A percentile compares a stretch with the other conserved stretches of the same genome.
These are phyloP conservation scores for Botrylloides violaceus DNA, from an alignment of 23 tunicate genomes.

Conservation along the genomic window DNA sequence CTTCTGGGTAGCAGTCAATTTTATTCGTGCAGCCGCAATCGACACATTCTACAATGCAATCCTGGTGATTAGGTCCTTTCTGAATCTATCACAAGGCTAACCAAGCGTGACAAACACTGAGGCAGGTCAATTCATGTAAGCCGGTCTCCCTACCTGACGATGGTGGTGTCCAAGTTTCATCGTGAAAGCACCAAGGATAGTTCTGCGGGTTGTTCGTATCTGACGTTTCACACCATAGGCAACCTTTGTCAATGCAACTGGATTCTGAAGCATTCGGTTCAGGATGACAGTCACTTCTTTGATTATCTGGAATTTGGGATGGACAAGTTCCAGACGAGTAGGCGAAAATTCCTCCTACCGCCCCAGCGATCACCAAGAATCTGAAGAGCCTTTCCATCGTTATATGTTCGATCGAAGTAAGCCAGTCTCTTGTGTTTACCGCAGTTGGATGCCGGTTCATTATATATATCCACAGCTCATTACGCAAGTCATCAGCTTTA, in stretches of 20 bases:
- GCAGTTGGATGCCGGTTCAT: too few species aligned
- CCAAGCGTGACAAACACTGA: too few species aligned
- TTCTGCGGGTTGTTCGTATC: conserved; percentile 60
- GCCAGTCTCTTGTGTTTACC: too few species aligned
- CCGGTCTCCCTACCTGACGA: not conserved
- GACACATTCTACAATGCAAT: conserved; percentile 42
- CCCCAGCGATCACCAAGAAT: not conserved
- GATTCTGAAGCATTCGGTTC: conserved; percentile 53
- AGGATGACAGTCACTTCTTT: conserved; percentile 69
- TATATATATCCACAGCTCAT: too few species aligned
- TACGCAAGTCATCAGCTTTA: too few species aligned
- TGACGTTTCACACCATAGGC: conserved; percentile 86
- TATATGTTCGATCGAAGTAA: too few species aligned
- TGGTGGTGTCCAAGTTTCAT: conserved; percentile 19
- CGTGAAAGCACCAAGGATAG: conserved; percentile 92
- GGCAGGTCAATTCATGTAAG: too few species aligned
- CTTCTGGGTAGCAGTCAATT: conserved; percentile 84
- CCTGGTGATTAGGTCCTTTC: too few species aligned
- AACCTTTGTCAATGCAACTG: conserved; percentile 57
- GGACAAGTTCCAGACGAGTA: conserved; percentile 87
- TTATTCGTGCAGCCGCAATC: conserved; percentile 66
- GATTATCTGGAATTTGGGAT: conserved; percentile 60
- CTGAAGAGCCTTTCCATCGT: not conserved
- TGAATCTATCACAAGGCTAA: too few species aligned
- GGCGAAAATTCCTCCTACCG: not conserved